Conservation (phyloP, 2,113 vertebrate genomes). For the Callipepla squamata region DNA sequence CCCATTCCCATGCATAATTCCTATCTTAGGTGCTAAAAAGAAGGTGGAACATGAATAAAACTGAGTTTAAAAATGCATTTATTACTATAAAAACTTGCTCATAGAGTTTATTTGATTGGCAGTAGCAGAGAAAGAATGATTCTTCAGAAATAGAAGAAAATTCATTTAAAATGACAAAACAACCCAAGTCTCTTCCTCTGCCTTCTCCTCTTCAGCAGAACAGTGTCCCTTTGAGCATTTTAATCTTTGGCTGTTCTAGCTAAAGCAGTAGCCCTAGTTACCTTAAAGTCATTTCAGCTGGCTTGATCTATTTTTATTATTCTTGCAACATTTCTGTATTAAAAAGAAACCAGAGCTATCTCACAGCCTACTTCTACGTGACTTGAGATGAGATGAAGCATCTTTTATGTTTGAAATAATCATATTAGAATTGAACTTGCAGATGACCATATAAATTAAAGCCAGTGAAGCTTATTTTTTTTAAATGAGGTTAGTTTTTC, state of each 20-base stretch:
- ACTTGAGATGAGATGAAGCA: not conserved
- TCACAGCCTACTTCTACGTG: not conserved
- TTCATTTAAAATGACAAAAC: not conserved
- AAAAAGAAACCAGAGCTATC: not conserved
- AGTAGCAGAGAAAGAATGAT: not conserved
- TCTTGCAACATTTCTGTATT: rapidly evolving
- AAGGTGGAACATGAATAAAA: not conserved
- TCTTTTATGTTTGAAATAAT: not conserved
- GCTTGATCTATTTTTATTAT: not conserved
- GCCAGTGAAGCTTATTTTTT: not conserved
- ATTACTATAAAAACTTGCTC: not conserved
- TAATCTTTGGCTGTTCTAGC: not conserved
- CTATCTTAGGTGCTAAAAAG: not conserved
- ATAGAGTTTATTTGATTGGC: not conserved
- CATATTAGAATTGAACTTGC: not conserved
- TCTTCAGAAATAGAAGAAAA: no score
- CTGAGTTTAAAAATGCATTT: not conserved
- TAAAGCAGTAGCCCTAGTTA: not conserved
- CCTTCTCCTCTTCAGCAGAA: not conserved
- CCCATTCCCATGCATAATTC: not conserved
- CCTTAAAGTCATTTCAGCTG: not conserved
- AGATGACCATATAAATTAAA: not conserved
- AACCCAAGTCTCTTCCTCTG: not conserved
- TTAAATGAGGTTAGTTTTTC: not conserved
- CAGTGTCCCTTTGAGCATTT: not conserved